Percentiles rank a stretch among this genome's conserved stretches.
These are phyloP conservation scores for Graptemys geographica DNA, from an alignment of 2,797 vertebrate genomes.

Conservation along the genomic window DNA sequence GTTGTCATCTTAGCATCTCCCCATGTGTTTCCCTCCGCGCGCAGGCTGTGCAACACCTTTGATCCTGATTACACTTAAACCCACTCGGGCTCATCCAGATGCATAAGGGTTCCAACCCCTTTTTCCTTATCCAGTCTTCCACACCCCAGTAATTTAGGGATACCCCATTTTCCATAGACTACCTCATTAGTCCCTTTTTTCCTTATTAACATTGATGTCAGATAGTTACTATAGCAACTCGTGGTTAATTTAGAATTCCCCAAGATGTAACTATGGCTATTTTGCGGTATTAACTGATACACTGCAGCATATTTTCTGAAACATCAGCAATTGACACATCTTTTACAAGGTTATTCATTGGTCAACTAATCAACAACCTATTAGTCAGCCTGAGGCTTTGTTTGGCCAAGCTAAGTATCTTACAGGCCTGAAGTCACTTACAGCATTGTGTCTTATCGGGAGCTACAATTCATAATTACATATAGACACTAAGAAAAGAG, in stretches of 20 bases:
- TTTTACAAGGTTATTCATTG: no score
- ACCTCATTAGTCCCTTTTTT: not conserved
- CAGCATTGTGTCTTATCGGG: not conserved
- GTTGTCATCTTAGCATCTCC: no score
- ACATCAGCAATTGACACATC: not conserved
- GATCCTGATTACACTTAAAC: no score
- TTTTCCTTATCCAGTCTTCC: not conserved
- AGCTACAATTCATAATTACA: not conserved
- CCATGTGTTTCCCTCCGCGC: no score
- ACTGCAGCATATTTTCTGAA: not conserved
- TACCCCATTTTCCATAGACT: not conserved
- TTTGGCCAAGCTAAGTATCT: no score
- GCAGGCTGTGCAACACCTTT: no score
- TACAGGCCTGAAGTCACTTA: no score
- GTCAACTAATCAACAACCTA: no score
- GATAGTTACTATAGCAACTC: not conserved
- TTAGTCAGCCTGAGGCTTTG: no score
- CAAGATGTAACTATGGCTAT: not conserved
- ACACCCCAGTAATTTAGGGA: not conserved
- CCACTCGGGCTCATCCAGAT: no score
- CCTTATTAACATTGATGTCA: not conserved
- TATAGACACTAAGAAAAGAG: not conserved
- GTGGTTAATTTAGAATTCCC: not conserved
- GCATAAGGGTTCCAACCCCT: not conserved
- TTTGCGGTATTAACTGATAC: not conserved